Conservation (phyloP, 2,113 vertebrate species). For the Rhombomys opimus region DNA sequence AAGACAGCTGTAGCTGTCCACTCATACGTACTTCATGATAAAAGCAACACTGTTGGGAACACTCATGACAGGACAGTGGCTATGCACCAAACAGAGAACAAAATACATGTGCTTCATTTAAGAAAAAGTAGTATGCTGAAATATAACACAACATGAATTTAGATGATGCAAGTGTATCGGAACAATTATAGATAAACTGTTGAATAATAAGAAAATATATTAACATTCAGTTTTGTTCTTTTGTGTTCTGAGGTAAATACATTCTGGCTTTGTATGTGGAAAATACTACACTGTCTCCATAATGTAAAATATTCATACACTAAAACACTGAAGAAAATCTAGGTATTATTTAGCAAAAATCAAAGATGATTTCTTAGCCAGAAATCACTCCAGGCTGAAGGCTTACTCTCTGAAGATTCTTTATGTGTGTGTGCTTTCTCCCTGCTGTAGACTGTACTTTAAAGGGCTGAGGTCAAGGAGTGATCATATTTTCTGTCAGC, state of each 20-base stretch:
- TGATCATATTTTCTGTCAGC: slow-evolving; percentile 67
- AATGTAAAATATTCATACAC: background rate
- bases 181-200: background rate
- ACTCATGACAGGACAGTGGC: background rate
- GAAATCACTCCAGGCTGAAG: background rate
- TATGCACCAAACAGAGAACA: background rate
- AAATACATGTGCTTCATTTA: background rate
- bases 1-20: background rate
- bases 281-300: background rate
- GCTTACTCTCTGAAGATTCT: background rate
- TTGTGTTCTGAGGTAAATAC: background rate
- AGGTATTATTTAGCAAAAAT: slow-evolving; percentile 1
- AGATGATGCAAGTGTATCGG: background rate
- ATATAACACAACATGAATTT: background rate
- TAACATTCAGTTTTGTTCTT: background rate
- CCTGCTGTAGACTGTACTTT: slow-evolving; percentile 42
- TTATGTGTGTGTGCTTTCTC: background rate
- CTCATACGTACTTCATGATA: background rate
- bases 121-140: fast-evolving
- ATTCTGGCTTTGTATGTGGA: background rate
- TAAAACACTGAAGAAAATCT: background rate
- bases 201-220: background rate
- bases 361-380: background rate
- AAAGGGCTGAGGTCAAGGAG: slow-evolving; percentile 68
- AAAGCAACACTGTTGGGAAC: background rate